Evolutionary conservation across 2,113 vertebrate species (phyloP).

Genomic region (Ophiodon elongatus): DNA sequence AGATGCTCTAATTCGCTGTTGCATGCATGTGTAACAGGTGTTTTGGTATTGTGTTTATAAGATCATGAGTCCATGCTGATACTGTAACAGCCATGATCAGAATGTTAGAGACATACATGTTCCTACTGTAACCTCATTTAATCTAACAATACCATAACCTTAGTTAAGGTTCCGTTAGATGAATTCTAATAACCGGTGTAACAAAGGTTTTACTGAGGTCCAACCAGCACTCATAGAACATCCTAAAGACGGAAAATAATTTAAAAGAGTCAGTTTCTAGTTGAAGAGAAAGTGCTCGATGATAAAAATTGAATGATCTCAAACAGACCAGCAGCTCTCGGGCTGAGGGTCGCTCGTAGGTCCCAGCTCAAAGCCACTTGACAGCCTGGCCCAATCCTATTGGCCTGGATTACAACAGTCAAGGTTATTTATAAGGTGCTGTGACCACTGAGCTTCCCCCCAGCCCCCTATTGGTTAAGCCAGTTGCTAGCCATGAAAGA

Average conservation of each 20-base stretch:
- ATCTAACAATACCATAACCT: neutral
- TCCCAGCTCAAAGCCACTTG: conserved; percentile 29
- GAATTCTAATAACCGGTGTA: neutral
- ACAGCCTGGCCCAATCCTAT: conserved; percentile 67
- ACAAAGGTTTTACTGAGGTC: neutral
- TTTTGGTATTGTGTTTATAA: neutral
- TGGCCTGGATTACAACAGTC: conserved; percentile 71
- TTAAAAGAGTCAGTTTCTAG: neutral
- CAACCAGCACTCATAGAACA: neutral
- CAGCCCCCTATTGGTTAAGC: conserved; percentile 51
- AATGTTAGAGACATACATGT: neutral
- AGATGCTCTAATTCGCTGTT: neutral
- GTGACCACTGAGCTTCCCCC: conserved; percentile 42
- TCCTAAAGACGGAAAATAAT: neutral
- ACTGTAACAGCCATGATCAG: neutral
- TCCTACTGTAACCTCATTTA: neutral
- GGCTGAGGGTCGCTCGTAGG: conserved; percentile 1
- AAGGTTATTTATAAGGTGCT: conserved; percentile 64
- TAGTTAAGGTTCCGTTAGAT: neutral
- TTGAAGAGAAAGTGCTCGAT: neutral
- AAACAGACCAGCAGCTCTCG: neutral
- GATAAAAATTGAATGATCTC: neutral
- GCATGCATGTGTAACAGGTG: neutral
- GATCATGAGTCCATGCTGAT: neutral
- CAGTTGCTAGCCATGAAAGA: conserved; percentile 63